These are phyloP conservation scores for Teleogryllus oceanicus DNA, from an alignment of 2,888 invertebrate genomes.

Conservation along the genomic window DNA sequence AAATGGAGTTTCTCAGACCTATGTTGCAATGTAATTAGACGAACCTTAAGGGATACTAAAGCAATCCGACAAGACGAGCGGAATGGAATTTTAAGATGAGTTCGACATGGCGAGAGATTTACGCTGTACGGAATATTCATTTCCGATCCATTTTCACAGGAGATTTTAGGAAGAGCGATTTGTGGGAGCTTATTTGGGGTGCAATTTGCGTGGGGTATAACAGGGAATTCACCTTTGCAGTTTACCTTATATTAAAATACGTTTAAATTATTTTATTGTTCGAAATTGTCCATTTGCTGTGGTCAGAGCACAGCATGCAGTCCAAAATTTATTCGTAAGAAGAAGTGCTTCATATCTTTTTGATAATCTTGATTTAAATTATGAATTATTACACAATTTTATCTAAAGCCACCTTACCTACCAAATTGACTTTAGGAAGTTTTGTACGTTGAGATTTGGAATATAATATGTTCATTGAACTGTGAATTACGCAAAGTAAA, in stretches of 20 bases:
- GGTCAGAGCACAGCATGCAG: no score
- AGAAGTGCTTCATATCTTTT: no score
- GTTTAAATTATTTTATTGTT: no score
- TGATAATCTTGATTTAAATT: no score
- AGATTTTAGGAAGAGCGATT: background rate
- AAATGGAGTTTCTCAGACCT: background rate
- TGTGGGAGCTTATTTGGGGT: background rate
- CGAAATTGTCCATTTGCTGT: no score
- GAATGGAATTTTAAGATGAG: slow-evolving; percentile 18
- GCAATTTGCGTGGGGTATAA: background rate
- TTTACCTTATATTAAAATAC: background rate
- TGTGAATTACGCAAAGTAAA: no score
- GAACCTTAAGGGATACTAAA: slow-evolving; percentile 18
- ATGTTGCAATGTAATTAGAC: background rate
- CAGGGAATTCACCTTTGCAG: background rate
- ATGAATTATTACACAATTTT: no score
- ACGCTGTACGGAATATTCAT: background rate
- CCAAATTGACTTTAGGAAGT: no score
- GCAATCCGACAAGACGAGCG: background rate
- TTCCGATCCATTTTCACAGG: background rate
- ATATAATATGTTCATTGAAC: no score
- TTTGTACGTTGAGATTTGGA: no score
- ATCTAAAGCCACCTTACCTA: no score
- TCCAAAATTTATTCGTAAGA: no score
- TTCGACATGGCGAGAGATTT: background rate